phyloP scores from a whole-genome alignment of 37 sponge, comb jelly and placozoan genomes.

The Spongia lamella region DNA sequence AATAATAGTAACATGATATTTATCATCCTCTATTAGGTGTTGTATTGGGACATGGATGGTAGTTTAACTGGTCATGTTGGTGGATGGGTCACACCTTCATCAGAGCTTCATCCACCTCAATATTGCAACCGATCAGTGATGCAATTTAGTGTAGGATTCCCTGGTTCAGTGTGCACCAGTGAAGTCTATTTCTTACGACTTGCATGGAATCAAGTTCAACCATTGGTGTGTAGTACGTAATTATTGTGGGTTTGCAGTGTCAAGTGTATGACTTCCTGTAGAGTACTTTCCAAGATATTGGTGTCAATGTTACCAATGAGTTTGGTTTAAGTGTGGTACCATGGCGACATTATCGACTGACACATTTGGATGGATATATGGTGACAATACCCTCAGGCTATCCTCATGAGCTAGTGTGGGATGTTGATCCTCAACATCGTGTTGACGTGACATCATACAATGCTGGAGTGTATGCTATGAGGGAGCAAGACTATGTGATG shows the following conservation, averaged over 20 bases:
- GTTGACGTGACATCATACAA: conserved; percentile 62
- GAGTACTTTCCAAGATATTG: conserved; percentile 53
- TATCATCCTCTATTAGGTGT: conserved; percentile 17
- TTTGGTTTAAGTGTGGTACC: conserved; percentile 62
- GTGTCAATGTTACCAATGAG: conserved; percentile 68
- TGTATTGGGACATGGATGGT: conserved; percentile 70
- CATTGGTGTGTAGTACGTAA: conserved; percentile 41
- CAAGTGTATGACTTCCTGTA: conserved; percentile 10
- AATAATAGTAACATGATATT: not conserved
- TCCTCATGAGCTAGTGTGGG: conserved; percentile 50
- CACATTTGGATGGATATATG: conserved; percentile 83
- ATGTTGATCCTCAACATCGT: conserved; percentile 23
- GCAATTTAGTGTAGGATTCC: conserved; percentile 48
- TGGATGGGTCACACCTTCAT: conserved; percentile 61
- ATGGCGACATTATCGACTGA: conserved; percentile 82
- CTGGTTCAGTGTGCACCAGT: conserved; percentile 61
- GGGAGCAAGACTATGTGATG: conserved; percentile 7
- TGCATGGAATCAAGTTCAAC: conserved; percentile 75
- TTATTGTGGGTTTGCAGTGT: not conserved
- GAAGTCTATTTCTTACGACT: conserved; percentile 68
- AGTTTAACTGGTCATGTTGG: conserved; percentile 53
- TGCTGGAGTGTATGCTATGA: conserved; percentile 58
- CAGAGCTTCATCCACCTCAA: conserved; percentile 52
- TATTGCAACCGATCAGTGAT: conserved; percentile 50
- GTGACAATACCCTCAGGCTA: conserved; percentile 51